These are phyloP conservation scores for Odontamblyopus rebecca DNA, from an alignment of 2,797 vertebrate genomes.

Conservation along the genomic window DNA sequence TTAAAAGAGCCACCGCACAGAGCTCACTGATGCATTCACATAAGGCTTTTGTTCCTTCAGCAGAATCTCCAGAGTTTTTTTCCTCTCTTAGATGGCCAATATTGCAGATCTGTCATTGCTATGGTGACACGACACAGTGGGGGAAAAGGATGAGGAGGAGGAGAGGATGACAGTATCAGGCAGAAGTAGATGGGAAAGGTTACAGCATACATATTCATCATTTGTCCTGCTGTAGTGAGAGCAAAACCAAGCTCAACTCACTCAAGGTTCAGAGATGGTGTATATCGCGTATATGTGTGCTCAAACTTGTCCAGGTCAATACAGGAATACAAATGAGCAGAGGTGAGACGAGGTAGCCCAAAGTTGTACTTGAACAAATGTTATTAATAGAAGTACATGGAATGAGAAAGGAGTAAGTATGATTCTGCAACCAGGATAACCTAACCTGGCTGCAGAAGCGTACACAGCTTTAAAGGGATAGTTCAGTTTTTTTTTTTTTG, in stretches of 20 bases:
- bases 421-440: no score
- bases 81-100: slow-evolving; percentile 24
- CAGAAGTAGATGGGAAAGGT: slow-evolving; percentile 57
- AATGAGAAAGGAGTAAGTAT: no score
- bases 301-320: no score
- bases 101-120: slow-evolving; percentile 35
- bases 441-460: no score
- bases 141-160: slow-evolving; percentile 7
- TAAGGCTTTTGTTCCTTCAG: slow-evolving; percentile 44
- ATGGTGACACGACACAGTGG: slow-evolving; percentile 23
- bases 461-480: no score
- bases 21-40: slow-evolving; percentile 22
- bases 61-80: slow-evolving; percentile 29
- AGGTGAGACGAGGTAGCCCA: no score
- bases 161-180: slow-evolving; percentile 47
- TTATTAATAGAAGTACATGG: no score
- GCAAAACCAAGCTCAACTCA: slow-evolving; percentile 15
- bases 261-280: slow-evolving; percentile 14
- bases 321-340: no score
- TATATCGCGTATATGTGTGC: background rate
- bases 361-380: no score
- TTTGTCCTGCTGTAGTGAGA: slow-evolving; percentile 34
- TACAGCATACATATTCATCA: slow-evolving; percentile 63
- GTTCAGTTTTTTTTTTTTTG: no score
- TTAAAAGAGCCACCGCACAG: slow-evolving; percentile 14